Evolutionary conservation across 2,797 vertebrate genomes (phyloP), one percentile per base, ranked within the genome.

Genomic region (Silurus aristotelis): DNA sequence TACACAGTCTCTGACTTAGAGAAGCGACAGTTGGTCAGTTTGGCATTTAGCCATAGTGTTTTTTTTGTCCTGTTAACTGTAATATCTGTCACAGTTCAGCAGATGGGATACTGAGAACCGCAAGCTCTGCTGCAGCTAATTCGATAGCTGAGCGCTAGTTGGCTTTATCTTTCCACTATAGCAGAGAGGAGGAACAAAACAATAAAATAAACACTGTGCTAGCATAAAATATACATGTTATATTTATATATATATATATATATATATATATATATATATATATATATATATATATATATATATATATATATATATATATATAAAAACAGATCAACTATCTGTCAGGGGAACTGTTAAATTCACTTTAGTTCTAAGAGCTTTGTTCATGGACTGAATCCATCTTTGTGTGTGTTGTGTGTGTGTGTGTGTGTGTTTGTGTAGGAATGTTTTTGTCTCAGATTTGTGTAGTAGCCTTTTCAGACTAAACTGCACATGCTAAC

Each of bases 31-130:
- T 80, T 73, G 58, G 27, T 84, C 22, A 75, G 75, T 48, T 78
- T 22, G 25, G 46, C 76, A 67, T 27, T 70, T 43, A 15, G 25
- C 68, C 73, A 25, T 67, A 52, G 75, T 77, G 20, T 86, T 64
- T 88, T 88, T 63, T 88, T 88, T 85, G 82, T 79, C 66, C 25
- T 82, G 83, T 73, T 48, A 73, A 83, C 48, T 82, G 78, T 64
- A 68, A 84, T 84, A 27, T 60, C 73, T 61, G 66, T 86, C 79
- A 82, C 85, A 84, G 61, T 25, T 82, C 38, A 86, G 66, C 80
- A 78, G 66, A 61, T 76, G 61, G 61, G 72, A 48, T 66, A 52
- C 43, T 20, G 43, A 66, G 22, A 25, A 55, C 58, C 20, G 9
- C 8, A 12, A 79, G 38, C 38, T 79, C 31, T 20, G 60, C 75